These are phyloP conservation scores for Ectemnius cavifrons DNA, from an alignment of 2,888 invertebrate genomes.

Conservation along the genomic window DNA sequence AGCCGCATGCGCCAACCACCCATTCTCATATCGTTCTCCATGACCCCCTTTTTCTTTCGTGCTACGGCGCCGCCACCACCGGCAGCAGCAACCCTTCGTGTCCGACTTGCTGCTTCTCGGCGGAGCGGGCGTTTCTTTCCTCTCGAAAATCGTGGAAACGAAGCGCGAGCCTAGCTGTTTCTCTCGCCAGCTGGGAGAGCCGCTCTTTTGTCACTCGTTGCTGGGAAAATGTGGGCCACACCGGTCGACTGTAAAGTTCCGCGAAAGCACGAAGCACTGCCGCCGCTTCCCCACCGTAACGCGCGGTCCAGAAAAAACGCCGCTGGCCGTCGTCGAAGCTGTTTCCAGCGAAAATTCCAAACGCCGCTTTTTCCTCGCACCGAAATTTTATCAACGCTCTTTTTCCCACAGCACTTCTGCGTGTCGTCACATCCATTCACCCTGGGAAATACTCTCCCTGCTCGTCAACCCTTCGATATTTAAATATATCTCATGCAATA, in stretches of 20 bases:
- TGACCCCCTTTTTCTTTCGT: background rate
- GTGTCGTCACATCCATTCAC: no score
- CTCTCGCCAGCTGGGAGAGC: background rate
- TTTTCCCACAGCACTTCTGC: no score
- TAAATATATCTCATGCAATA: no score
- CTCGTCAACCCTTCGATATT: no score
- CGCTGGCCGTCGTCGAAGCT: no score
- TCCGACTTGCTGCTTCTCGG: no score
- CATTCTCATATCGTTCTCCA: background rate
- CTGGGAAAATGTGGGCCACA: slow-evolving; percentile 34
- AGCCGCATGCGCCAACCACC: background rate
- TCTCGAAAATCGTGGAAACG: background rate
- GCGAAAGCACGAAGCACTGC: background rate
- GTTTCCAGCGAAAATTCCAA: no score
- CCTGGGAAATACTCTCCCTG: no score
- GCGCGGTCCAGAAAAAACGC: background rate
- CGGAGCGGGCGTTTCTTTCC: no score
- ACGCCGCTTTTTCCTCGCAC: no score
- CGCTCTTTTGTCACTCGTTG: slow-evolving; percentile 33
- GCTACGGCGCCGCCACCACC: background rate
- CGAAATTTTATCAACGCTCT: no score
- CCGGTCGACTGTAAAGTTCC: slow-evolving; percentile 26
- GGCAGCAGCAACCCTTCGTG: no score
- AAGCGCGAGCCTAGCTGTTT: slow-evolving; percentile 9
- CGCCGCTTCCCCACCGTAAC: background rate